Conservation (phyloP, 2,888 invertebrate species). For the Oscheius myriophilus region DNA sequence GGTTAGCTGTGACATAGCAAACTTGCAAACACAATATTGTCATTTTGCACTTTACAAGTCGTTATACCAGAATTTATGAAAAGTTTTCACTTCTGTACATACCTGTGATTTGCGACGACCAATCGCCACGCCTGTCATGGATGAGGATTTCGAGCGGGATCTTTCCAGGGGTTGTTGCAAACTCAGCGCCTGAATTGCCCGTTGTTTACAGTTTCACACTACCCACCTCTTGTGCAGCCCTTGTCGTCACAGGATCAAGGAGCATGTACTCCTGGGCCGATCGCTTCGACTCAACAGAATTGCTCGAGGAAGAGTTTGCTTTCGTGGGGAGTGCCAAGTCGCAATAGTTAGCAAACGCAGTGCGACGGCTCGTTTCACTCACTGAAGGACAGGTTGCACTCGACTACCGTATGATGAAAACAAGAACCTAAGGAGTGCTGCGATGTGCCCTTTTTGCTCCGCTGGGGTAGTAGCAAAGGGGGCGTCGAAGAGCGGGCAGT, state of each 20-base stretch:
- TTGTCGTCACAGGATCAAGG: conserved; percentile 25
- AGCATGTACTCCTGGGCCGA: conserved; percentile 10
- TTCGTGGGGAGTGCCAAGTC: conserved; percentile 17
- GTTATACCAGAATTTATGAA: no score
- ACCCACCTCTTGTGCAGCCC: conserved; percentile 19
- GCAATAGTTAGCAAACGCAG: conserved; percentile 22
- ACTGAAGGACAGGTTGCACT: not conserved
- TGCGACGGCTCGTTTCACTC: conserved; percentile 21
- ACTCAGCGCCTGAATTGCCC: not conserved
- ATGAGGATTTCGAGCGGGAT: conserved; percentile 19
- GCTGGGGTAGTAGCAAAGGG: no score
- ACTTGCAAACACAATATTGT: no score
- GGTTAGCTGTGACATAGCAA: no score
- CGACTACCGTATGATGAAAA: not conserved
- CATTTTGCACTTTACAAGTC: no score
- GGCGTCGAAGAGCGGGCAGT: conserved; percentile 39
- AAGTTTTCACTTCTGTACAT: not conserved
- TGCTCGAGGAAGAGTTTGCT: conserved; percentile 17
- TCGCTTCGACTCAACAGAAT: conserved; percentile 15
- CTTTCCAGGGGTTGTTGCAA: conserved; percentile 4
- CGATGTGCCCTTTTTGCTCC: conserved; percentile 1
- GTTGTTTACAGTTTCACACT: not conserved
- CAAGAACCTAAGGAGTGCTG: conserved; percentile 15
- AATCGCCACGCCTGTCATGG: conserved; percentile 17
- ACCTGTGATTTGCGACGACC: conserved; percentile 16